These are phyloP conservation scores for Nematopogon swammerdamellus DNA, from an alignment of 2,888 invertebrate species.

Conservation along the genomic window DNA sequence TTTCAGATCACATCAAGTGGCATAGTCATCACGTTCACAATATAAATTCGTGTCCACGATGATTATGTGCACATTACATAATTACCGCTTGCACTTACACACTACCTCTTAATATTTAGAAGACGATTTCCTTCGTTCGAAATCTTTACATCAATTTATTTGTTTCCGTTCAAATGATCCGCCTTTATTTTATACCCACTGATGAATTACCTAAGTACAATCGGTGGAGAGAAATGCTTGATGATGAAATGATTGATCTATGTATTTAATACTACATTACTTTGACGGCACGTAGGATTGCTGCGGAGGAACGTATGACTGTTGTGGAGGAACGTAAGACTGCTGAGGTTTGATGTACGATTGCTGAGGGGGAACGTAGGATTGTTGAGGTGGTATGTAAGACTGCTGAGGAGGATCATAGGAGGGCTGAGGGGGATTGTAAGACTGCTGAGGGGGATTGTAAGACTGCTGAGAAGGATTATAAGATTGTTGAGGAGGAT, in stretches of 20 bases:
- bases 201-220: no score
- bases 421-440: conserved; percentile 1
- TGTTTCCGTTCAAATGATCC: no score
- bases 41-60: conserved; percentile 2
- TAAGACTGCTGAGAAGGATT: conserved; percentile 12
- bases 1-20: no score
- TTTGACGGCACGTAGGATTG: conserved; percentile 12
- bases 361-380: conserved; percentile 11
- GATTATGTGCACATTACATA: neutral
- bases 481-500: conserved; percentile 10
- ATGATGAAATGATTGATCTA: no score
- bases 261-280: no score
- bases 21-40: conserved; percentile 6
- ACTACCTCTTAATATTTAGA: neutral
- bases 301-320: conserved; percentile 14
- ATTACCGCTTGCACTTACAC: neutral
- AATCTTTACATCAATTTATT: no score
- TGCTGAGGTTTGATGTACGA: conserved; percentile 11
- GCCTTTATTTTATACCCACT: no score
- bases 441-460: conserved; percentile 11
- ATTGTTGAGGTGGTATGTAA: neutral
- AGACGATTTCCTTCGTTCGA: no score
- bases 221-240: no score
- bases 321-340: conserved; percentile 8
- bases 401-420: neutral